A percentile compares a stretch with the other conserved stretches of the same genome.
Evolutionary conservation across 2,888 invertebrate species (phyloP).

Genomic region (Rhamphomyia laevipes): DNA sequence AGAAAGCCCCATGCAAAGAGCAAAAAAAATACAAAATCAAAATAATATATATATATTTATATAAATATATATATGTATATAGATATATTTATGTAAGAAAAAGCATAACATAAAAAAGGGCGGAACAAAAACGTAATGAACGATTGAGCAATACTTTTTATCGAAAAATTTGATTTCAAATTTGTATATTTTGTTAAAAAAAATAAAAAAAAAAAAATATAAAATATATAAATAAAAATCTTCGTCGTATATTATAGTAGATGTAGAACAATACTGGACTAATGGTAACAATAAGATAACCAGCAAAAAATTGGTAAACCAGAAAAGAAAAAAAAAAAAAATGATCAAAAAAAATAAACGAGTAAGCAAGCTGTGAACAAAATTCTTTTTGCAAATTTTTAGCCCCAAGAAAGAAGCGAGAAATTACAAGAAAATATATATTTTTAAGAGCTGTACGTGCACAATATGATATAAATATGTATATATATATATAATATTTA

Average conservation of each 20-base stretch:
- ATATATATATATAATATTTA: no score
- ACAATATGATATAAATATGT: no score
- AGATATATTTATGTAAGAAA: not conserved
- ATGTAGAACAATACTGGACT: not conserved
- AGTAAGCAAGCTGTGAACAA: slow-evolving; percentile 6
- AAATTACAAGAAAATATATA: slow-evolving; percentile 10
- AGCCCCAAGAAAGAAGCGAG: slow-evolving; percentile 9
- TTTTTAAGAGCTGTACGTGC: no score
- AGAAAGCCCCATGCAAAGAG: slow-evolving; percentile 1
- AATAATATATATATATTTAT: not conserved
- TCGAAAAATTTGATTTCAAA: not conserved
- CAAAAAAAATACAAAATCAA: slow-evolving; percentile 2
- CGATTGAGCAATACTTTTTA: not conserved
- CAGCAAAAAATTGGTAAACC: no score
- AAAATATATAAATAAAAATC: no score
- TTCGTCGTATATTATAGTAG: no score
- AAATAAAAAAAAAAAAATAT: slow-evolving; percentile 26
- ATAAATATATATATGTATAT: not conserved
- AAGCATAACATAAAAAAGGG: not conserved
- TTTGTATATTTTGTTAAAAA: slow-evolving; percentile 12
- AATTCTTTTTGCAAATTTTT: slow-evolving; percentile 7
- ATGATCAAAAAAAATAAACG: no score
- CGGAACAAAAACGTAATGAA: not conserved
- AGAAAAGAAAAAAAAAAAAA: no score
- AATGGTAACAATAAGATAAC: no score